These are phyloP conservation scores for Haliclystus octoradiatus DNA, from an alignment of 30 jellyfish, hydroid and myxozoan genomes.

Conservation along the genomic window DNA sequence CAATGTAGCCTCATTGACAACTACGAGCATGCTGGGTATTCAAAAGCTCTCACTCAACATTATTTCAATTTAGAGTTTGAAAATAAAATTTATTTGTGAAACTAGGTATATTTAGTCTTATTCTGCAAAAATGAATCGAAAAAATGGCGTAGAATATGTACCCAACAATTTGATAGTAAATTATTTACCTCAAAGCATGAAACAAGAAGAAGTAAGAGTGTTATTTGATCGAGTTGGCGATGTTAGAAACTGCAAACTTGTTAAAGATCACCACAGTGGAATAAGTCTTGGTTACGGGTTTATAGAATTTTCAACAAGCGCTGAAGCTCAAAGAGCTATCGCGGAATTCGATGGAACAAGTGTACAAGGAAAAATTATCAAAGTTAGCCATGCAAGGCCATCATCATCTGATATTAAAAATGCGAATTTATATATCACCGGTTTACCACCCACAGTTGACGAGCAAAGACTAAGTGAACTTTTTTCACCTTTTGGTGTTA, in stretches of 20 bases:
- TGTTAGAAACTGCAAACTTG: constrained; percentile 83
- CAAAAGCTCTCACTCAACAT: too few species aligned
- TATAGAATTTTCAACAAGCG: constrained; percentile 61
- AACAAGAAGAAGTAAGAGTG: constrained; percentile 77
- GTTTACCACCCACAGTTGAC: constrained; percentile 74
- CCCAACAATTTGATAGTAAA: constrained; percentile 72
- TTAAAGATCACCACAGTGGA: constrained; percentile 67
- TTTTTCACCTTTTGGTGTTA: constrained; percentile 79
- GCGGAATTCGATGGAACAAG: constrained; percentile 67
- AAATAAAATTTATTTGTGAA: too few species aligned
- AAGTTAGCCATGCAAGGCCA: constrained; percentile 97
- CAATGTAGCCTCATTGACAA: too few species aligned
- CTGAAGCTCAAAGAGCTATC: constrained; percentile 82
- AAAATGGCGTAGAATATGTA: neutral
- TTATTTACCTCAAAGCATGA: constrained; percentile 71
- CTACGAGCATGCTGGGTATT: too few species aligned
- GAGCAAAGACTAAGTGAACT: constrained; percentile 66
- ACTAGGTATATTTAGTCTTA: too few species aligned
- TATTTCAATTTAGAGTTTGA: too few species aligned
- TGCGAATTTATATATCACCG: constrained; percentile 89
- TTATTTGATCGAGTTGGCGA: constrained; percentile 88
- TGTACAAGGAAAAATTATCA: constrained; percentile 60
- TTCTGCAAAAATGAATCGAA: neutral
- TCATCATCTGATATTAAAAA: constrained; percentile 89
- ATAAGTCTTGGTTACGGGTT: constrained; percentile 95